Evolutionary conservation across 1,140 invertebrate genomes (phyloP).

Genomic region (Hylaeus anthracinus): DNA sequence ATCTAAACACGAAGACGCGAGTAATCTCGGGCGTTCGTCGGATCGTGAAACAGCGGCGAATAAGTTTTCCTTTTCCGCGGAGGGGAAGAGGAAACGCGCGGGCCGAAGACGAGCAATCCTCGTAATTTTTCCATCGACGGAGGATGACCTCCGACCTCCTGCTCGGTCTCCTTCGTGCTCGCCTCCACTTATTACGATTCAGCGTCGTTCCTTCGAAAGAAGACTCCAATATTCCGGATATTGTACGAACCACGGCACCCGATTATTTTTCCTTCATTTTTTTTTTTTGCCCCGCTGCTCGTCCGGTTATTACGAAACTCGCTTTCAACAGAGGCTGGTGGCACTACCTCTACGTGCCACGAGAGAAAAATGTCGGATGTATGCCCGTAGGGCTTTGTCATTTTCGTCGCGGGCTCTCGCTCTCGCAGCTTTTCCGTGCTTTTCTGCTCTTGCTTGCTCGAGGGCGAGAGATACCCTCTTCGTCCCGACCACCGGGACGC

Average conservation of each 20-base stretch:
- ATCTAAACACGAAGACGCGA: conserved; percentile 39
- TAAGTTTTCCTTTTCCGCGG: conserved; percentile 33
- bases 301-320: conserved; percentile 68
- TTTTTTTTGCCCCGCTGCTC: conserved; percentile 7
- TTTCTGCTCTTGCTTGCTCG: conserved; percentile 33
- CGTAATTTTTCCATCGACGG: conserved; percentile 52
- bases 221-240: conserved; percentile 63
- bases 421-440: conserved; percentile 57
- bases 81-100: not conserved
- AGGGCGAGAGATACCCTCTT: conserved; percentile 16
- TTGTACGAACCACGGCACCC: conserved; percentile 59
- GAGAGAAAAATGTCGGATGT: conserved; percentile 65
- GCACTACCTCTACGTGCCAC: conserved; percentile 43
- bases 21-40: conserved; percentile 44
- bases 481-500: conserved; percentile 32
- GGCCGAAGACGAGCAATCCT: conserved; percentile 9
- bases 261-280: conserved; percentile 55
- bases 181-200: conserved; percentile 61
- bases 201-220: conserved; percentile 38
- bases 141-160: conserved; percentile 40
- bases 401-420: conserved; percentile 61
- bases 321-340: conserved; percentile 57
- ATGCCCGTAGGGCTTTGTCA: conserved; percentile 70
- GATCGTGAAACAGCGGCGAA: conserved; percentile 30
- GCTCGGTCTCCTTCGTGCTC: not conserved